Conservation (phyloP, 2,888 invertebrate species). For the Rhorus exstirpatorius region DNA sequence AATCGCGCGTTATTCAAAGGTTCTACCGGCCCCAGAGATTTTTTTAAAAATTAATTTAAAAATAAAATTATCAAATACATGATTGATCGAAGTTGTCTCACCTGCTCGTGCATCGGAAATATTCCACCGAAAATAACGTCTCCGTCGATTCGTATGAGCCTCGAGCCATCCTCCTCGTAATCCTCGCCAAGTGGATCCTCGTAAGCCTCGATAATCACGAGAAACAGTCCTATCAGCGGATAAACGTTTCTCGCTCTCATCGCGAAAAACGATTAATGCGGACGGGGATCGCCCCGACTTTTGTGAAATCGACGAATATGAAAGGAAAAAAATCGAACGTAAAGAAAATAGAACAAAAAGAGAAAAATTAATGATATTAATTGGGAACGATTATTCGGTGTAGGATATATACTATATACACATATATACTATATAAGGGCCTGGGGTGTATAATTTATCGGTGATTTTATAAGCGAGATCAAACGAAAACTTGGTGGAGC, state of each 20-base stretch:
- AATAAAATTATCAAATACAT: too few relatives aligned
- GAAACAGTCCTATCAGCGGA: slow-evolving; percentile 62
- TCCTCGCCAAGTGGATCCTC: slow-evolving; percentile 77
- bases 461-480: neutral
- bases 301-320: slow-evolving; percentile 21
- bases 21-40: too few relatives aligned
- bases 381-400: too few relatives aligned
- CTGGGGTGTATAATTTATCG: neutral
- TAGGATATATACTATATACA: too few relatives aligned
- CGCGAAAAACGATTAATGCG: slow-evolving; percentile 44
- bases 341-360: too few relatives aligned
- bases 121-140: slow-evolving; percentile 90
- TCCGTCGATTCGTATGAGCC: slow-evolving; percentile 86
- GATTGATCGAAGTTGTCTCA: too few relatives aligned
- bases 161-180: slow-evolving; percentile 86
- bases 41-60: too few relatives aligned
- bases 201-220: slow-evolving; percentile 75
- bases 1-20: too few relatives aligned
- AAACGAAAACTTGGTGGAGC: neutral
- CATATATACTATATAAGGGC: too few relatives aligned
- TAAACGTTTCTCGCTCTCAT: slow-evolving; percentile 65
- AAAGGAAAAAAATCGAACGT: neutral
- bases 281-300: slow-evolving; percentile 51
- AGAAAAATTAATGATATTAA: neutral
- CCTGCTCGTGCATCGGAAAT: slow-evolving; percentile 90